Evolutionary conservation across 1,140 invertebrate species (phyloP).

Genomic region (Sinella curviseta): DNA sequence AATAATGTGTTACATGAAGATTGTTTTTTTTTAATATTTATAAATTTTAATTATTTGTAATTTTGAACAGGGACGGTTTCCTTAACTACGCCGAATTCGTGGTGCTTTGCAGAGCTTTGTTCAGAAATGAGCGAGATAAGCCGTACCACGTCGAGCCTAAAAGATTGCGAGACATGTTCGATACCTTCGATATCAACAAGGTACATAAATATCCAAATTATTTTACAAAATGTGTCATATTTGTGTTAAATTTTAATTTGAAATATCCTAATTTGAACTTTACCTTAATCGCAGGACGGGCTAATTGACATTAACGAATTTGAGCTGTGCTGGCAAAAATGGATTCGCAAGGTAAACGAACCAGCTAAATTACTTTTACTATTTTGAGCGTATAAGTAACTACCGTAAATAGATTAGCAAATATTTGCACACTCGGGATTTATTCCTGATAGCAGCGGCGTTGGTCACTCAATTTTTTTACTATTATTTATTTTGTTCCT

Average conservation of each 20-base stretch:
- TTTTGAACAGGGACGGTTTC: constrained; percentile 67
- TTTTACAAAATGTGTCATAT: too few species aligned
- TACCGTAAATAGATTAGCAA: too few species aligned
- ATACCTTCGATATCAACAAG: constrained; percentile 73
- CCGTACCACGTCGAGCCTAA: constrained; percentile 76
- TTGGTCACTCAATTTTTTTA: too few species aligned
- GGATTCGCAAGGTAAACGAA: constrained; percentile 57
- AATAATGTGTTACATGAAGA: not conserved
- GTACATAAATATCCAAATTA: constrained; percentile 48
- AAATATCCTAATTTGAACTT: constrained; percentile 19
- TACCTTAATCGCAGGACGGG: constrained; percentile 64
- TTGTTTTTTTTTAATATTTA: not conserved
- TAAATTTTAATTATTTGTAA: not conserved
- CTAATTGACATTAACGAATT: constrained; percentile 81
- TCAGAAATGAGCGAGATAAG: constrained; percentile 80
- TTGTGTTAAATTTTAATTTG: not conserved
- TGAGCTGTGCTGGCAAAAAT: constrained; percentile 58
- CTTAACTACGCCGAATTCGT: constrained; percentile 76
- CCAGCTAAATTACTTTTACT: too few species aligned
- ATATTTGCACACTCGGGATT: too few species aligned
- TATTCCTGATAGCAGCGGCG: too few species aligned
- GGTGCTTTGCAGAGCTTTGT: constrained; percentile 77
- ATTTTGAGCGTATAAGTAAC: too few species aligned
- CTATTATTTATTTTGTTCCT: too few species aligned
- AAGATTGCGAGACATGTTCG: constrained; percentile 73